Base-by-base conservation (phyloP, 2,797 vertebrate genomes). In the Aphelocoma californica region DNA sequence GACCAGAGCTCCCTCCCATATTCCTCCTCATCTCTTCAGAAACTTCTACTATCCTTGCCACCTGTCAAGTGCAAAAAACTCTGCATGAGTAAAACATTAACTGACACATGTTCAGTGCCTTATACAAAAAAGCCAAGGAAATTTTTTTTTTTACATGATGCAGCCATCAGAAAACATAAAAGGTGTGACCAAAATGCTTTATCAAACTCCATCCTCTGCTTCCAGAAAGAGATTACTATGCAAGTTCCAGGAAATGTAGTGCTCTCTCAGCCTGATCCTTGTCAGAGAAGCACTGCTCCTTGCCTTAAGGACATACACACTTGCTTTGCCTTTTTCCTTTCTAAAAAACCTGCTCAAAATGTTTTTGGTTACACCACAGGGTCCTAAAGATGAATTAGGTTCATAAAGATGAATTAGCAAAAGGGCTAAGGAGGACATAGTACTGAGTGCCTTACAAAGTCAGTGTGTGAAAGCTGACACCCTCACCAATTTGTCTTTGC, bases 1-100 rank as follows among this genome's bases (percentile, higher is more conserved):
- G 98, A 44, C 99, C 99, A 0, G 99, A 99, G 92, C 97, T 97
- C 95, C 99, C 98, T 36, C 99, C 99, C 99, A 99, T 99, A 93
- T 96, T 98, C 97, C 96, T 97, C 97, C 96, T 98, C 85, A 98
- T 96, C 95, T 99, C 98, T n/a, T 98, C 98, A 3, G 98, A 98
- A 97, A 99, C 98, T 15, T 98, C 98, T 4, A 99, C 97, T 96
- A 99, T 99, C 97, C 99, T 98, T 12, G 98, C 98, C 93, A 99
- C 99, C 99, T 99, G 98, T 66, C 26, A 78, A 70, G 69, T 60
- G 53, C 83, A 97, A 90, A 94, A 75, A 93, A 29, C 21, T 51
- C 65, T 26, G 83, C 4, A 12, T 70, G 56, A 71, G 38, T 89
- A 81, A 74, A 73, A 42, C 21, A 14, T 53, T 7, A 25, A 36